A percentile compares a stretch with the other conserved stretches of the same genome.
These are phyloP conservation scores for Carlito syrichta DNA, from an alignment of 2,113 vertebrate species.

Conservation along the genomic window DNA sequence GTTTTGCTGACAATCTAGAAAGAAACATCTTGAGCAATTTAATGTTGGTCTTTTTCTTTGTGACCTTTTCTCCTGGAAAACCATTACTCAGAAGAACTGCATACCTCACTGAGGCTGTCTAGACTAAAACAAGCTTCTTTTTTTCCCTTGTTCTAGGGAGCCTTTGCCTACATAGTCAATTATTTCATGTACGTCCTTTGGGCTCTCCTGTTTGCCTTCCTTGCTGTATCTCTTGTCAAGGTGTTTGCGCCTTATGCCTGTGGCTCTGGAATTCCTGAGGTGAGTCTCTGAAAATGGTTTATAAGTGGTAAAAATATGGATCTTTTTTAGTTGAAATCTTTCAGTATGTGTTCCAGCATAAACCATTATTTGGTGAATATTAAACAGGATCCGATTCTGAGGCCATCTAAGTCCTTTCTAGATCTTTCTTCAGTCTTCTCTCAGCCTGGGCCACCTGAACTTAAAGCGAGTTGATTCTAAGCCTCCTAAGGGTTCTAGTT, in stretches of 20 bases:
- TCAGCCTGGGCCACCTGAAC: not conserved
- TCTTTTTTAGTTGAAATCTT: slow-evolving; percentile 7
- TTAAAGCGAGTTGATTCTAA: not conserved
- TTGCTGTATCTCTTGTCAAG: slow-evolving; percentile 92
- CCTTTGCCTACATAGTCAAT: slow-evolving; percentile 90
- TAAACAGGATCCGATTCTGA: not conserved
- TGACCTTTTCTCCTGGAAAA: not conserved
- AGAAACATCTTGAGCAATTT: slow-evolving; percentile 27
- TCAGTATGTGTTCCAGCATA: not conserved
- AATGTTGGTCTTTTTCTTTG: slow-evolving; percentile 27
- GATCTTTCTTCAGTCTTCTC: not conserved
- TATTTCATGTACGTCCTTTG: slow-evolving; percentile 94
- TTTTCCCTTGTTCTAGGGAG: slow-evolving; percentile 83
- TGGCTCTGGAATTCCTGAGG: slow-evolving; percentile 97
- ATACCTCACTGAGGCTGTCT: not conserved
- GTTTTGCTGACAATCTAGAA: not conserved
- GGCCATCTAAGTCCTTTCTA: not conserved
- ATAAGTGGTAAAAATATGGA: not conserved
- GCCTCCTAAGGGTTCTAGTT: not conserved
- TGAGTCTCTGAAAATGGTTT: slow-evolving; percentile 76
- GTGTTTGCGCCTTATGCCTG: slow-evolving; percentile 97
- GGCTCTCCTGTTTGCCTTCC: slow-evolving; percentile 94
- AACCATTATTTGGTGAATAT: not conserved
- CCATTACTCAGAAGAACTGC: not conserved
- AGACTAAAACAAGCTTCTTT: not conserved